phyloP scores from a whole-genome alignment of 2,888 invertebrate genomes.

The Drosophila pegasa region DNA sequence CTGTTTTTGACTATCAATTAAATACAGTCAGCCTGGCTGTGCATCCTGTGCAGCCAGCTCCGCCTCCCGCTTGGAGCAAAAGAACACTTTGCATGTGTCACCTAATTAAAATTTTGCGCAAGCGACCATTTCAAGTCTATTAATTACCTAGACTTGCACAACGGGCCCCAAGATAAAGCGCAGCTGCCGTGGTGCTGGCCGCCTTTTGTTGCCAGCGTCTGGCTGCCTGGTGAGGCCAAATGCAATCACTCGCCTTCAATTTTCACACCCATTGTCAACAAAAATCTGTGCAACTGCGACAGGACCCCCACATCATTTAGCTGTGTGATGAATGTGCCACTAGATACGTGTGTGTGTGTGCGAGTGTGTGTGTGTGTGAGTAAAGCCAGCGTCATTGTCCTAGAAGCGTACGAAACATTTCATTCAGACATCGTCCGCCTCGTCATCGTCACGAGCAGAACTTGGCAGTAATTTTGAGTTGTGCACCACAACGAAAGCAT shows the following conservation, averaged over 20 bases:
- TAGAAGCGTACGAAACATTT: constrained; percentile 66
- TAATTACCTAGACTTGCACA: constrained; percentile 68
- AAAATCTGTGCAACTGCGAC: constrained; percentile 73
- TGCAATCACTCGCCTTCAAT: constrained; percentile 81
- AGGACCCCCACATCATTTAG: constrained; percentile 65
- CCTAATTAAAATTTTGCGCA: constrained; percentile 76
- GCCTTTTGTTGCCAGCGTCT: constrained; percentile 33
- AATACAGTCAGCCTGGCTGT: constrained; percentile 53
- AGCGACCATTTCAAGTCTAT: constrained; percentile 79
- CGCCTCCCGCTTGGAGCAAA: constrained; percentile 6
- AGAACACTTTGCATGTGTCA: constrained; percentile 70
- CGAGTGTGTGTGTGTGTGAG: constrained; percentile 24
- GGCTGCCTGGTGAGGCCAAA: constrained; percentile 47
- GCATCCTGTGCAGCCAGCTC: constrained; percentile 15
- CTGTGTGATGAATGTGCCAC: constrained; percentile 63
- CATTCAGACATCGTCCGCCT: constrained; percentile 59
- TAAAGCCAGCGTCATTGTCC: constrained; percentile 66
- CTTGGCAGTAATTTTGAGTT: constrained; percentile 75
- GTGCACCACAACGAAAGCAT: constrained; percentile 43
- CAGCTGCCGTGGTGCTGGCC: constrained; percentile 13
- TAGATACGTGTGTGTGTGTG: constrained; percentile 19
- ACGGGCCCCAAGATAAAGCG: constrained; percentile 40
- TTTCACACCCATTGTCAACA: constrained; percentile 80
- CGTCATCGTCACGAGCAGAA: constrained; percentile 72
- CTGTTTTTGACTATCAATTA: constrained; percentile 79